These are phyloP conservation scores for Yponomeuta cagnagella DNA, from an alignment of 2,888 invertebrate genomes.

Conservation along the genomic window DNA sequence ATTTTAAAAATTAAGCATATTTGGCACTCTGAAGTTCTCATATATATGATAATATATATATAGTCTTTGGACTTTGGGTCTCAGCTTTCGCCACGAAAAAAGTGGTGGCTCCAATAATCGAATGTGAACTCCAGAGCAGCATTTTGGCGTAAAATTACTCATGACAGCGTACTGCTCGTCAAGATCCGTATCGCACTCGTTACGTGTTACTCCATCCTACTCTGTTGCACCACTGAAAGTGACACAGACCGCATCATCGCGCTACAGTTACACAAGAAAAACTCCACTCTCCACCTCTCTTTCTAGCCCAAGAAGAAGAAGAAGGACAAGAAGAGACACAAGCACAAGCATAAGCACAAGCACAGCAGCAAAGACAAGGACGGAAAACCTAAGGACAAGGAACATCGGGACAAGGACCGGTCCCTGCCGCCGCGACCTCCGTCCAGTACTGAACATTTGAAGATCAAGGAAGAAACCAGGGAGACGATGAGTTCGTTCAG, in stretches of 20 bases:
- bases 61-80: too few relatives aligned
- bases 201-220: too few relatives aligned
- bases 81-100: too few relatives aligned
- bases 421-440: conserved; percentile 44
- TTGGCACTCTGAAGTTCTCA: too few relatives aligned
- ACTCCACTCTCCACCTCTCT: neutral
- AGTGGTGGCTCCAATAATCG: too few relatives aligned
- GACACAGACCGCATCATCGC: neutral
- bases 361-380: conserved; percentile 76
- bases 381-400: conserved; percentile 55
- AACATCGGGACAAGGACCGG: conserved; percentile 56
- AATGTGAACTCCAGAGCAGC: too few relatives aligned
- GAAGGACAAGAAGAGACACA: conserved; percentile 87
- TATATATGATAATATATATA: too few relatives aligned
- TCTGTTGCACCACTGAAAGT: too few relatives aligned
- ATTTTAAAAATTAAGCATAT: too few relatives aligned
- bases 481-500: conserved; percentile 86
- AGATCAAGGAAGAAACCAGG: conserved; percentile 83
- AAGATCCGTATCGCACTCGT: too few relatives aligned
- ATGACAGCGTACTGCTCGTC: too few relatives aligned
- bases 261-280: neutral
- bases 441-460: conserved; percentile 68
- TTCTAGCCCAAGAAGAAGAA: conserved; percentile 81
- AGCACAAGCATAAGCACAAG: conserved; percentile 94
- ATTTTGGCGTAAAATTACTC: too few relatives aligned